Conservation (phyloP, 2,888 invertebrate genomes). For the Dromius quadrimaculatus region DNA sequence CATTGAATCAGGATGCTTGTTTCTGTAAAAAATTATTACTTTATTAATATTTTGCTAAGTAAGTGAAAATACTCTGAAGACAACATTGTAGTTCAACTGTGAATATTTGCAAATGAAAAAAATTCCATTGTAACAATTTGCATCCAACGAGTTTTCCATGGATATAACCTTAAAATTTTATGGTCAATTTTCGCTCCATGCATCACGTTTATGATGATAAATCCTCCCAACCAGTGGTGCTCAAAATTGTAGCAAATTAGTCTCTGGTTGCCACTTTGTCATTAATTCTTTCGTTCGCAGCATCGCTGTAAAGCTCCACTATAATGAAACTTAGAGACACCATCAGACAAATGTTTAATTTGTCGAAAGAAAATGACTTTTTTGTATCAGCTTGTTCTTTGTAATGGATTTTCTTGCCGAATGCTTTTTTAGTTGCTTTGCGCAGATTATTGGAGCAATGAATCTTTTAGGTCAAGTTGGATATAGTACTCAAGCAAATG, state of each 20-base stretch:
- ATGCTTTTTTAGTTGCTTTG: conserved; percentile 19
- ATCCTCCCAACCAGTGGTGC: neutral
- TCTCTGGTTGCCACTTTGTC: conserved; percentile 11
- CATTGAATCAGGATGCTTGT: too few species aligned
- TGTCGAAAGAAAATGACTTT: conserved; percentile 15
- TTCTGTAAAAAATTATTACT: too few species aligned
- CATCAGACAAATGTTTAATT: conserved; percentile 33
- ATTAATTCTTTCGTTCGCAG: conserved; percentile 10
- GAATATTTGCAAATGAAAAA: neutral
- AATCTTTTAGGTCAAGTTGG: neutral
- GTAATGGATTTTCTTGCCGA: conserved; percentile 6
- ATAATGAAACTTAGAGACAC: conserved; percentile 15
- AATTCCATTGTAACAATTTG: neutral
- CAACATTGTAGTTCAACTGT: too few species aligned
- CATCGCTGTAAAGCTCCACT: conserved; percentile 5
- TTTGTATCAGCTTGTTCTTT: conserved; percentile 17
- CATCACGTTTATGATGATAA: conserved; percentile 7
- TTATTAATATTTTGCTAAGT: too few species aligned
- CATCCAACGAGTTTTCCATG: too few species aligned
- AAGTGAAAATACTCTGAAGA: too few species aligned
- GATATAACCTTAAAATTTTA: neutral
- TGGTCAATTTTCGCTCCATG: neutral
- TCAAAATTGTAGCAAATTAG: conserved; percentile 32
- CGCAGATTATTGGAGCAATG: conserved; percentile 13
- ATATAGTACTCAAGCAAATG: too few species aligned